Percentiles rank a stretch among this genome's conserved stretches.
Conservation (phyloP, 1,140 invertebrate species). For the Musca domestica region DNA sequence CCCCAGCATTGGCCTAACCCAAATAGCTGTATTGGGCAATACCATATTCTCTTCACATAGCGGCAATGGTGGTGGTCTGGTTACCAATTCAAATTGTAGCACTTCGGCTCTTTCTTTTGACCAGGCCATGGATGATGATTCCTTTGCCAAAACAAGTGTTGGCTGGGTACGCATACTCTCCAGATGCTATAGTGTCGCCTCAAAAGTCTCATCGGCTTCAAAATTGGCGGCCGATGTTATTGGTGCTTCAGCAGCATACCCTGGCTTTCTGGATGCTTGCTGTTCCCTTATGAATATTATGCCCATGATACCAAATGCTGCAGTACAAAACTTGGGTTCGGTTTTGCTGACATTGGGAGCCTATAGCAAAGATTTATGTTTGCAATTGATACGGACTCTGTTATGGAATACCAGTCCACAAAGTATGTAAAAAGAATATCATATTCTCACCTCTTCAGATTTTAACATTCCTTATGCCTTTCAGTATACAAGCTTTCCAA, state of each 20-base stretch:
- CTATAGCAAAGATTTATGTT: conserved; percentile 61
- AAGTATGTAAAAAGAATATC: conserved; percentile 39
- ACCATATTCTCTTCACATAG: conserved; percentile 59
- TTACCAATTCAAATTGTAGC: conserved; percentile 4
- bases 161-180: conserved; percentile 51
- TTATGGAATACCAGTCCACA: conserved; percentile 58
- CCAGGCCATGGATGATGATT: conserved; percentile 41
- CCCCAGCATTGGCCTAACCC: conserved; percentile 81
- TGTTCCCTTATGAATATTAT: conserved; percentile 73
- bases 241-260: conserved; percentile 63
- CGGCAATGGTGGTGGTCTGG: background rate
- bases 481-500: conserved; percentile 49
- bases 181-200: conserved; percentile 47
- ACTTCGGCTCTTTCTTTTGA: background rate
- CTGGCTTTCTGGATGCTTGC: conserved; percentile 69
- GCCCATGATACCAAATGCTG: conserved; percentile 60
- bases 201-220: conserved; percentile 45
- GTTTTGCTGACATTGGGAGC: conserved; percentile 64
- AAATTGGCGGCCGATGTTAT: conserved; percentile 57
- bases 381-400: conserved; percentile 61
- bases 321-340: conserved; percentile 63
- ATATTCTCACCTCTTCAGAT: too few relatives aligned
- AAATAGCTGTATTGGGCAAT: conserved; percentile 80
- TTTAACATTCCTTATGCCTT: background rate
- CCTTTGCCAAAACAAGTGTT: conserved; percentile 51